Percentiles rank a stretch among this genome's conserved stretches.
phyloP scores from a whole-genome alignment of 2,797 vertebrate genomes.

The Myotis planiceps region DNA sequence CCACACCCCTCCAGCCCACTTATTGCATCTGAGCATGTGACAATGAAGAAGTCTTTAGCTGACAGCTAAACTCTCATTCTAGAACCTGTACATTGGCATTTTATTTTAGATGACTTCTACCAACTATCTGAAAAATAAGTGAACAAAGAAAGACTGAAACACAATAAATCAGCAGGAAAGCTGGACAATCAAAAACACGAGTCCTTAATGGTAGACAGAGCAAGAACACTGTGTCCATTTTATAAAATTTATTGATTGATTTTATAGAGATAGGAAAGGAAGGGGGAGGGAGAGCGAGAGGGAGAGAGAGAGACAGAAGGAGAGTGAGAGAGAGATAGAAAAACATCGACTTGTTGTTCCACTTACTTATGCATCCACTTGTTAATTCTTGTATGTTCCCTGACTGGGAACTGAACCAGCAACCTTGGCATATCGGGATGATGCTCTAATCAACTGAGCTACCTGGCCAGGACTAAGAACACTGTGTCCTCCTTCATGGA shows the following conservation, averaged over 20 bases:
- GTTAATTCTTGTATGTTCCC: not conserved
- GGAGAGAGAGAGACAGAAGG: not conserved
- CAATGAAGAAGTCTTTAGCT: not conserved
- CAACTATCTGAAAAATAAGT: not conserved
- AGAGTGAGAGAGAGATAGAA: not conserved
- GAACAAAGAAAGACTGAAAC: not conserved
- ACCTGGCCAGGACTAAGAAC: not conserved
- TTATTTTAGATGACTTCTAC: not conserved
- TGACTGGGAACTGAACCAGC: not conserved
- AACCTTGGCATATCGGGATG: not conserved
- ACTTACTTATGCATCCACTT: not conserved
- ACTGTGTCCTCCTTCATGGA: not conserved
- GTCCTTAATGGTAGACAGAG: not conserved
- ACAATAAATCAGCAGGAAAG: not conserved
- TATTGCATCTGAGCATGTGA: not conserved
- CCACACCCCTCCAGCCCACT: accelerated
- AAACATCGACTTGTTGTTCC: not conserved
- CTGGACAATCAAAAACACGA: not conserved
- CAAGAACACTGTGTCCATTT: not conserved
- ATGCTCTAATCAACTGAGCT: not conserved
- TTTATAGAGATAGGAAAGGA: not conserved
- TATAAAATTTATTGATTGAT: not conserved
- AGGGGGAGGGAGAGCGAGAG: not conserved
- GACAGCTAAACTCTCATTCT: not conserved
- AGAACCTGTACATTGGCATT: not conserved